phyloP scores from a whole-genome alignment of 1,140 invertebrate genomes.

The Drosophila leontia region DNA sequence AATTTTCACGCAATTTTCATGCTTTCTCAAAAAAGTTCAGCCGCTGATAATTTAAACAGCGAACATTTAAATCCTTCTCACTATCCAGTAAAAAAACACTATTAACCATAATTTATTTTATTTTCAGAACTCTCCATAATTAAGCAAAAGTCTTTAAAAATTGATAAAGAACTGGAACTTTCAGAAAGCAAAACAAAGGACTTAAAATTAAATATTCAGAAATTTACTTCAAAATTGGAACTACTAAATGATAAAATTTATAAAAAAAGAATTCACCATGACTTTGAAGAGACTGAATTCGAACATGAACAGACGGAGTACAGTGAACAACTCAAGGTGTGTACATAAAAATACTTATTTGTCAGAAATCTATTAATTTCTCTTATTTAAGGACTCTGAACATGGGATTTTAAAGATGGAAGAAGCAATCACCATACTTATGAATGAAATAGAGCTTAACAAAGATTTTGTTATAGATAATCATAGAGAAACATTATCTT shows the following conservation, averaged over 20 bases:
- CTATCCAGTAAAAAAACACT: not conserved
- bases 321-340: slow-evolving; percentile 86
- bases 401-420: slow-evolving; percentile 88
- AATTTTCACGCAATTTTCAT: too few species aligned
- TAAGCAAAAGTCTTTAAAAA: slow-evolving; percentile 90
- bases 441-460: slow-evolving; percentile 88
- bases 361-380: slow-evolving; percentile 43
- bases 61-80: too few species aligned
- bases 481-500: slow-evolving; percentile 90
- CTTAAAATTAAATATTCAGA: slow-evolving; percentile 87
- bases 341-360: slow-evolving; percentile 57
- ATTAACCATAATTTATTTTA: not conserved
- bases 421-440: slow-evolving; percentile 88
- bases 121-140: slow-evolving; percentile 89
- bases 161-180: slow-evolving; percentile 88
- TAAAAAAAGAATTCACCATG: slow-evolving; percentile 87
- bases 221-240: slow-evolving; percentile 87
- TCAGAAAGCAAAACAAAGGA: slow-evolving; percentile 86
- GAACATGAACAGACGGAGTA: slow-evolving; percentile 86
- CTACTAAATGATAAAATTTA: slow-evolving; percentile 87
- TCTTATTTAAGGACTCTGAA: slow-evolving; percentile 86
- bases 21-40: too few species aligned
- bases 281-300: slow-evolving; percentile 88
- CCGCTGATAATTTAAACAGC: too few species aligned
- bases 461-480: slow-evolving; percentile 87